phyloP scores from a whole-genome alignment of 2,888 invertebrate species.

The Andrena haemorrhoa region DNA sequence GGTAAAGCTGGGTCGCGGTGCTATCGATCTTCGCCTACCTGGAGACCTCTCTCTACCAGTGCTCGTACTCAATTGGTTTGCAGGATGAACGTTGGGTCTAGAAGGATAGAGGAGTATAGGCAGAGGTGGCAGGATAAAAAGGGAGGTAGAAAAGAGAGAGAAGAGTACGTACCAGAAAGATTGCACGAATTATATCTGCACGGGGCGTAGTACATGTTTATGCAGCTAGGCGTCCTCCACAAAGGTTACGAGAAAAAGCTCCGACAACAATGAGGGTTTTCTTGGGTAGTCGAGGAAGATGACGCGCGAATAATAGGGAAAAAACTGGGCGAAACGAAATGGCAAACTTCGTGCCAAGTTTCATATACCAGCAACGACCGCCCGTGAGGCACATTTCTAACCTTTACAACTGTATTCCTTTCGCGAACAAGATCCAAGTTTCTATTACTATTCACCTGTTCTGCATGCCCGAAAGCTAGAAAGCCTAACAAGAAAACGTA shows the following conservation, averaged over 20 bases:
- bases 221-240: slow-evolving; percentile 29
- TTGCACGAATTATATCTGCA: slow-evolving; percentile 54
- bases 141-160: slow-evolving; percentile 34
- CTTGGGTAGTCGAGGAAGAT: too few relatives aligned
- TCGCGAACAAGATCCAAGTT: slow-evolving; percentile 16
- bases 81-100: slow-evolving; percentile 66
- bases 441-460: background rate
- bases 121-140: slow-evolving; percentile 51
- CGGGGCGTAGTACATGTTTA: slow-evolving; percentile 27
- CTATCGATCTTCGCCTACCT: slow-evolving; percentile 83
- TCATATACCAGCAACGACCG: slow-evolving; percentile 11
- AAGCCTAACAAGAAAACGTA: too few relatives aligned
- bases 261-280: background rate
- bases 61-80: slow-evolving; percentile 60
- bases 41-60: slow-evolving; percentile 75
- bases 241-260: slow-evolving; percentile 45
- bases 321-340: slow-evolving; percentile 38
- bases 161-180: slow-evolving; percentile 49
- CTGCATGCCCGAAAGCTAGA: too few relatives aligned
- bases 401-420: slow-evolving; percentile 25
- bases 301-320: too few relatives aligned
- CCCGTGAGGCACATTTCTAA: slow-evolving; percentile 23
- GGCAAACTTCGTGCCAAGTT: slow-evolving; percentile 30
- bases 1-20: slow-evolving; percentile 83
- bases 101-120: slow-evolving; percentile 25